Base-by-base conservation (phyloP, 2,888 invertebrate genomes). In the Apocheima hispidaria region DNA sequence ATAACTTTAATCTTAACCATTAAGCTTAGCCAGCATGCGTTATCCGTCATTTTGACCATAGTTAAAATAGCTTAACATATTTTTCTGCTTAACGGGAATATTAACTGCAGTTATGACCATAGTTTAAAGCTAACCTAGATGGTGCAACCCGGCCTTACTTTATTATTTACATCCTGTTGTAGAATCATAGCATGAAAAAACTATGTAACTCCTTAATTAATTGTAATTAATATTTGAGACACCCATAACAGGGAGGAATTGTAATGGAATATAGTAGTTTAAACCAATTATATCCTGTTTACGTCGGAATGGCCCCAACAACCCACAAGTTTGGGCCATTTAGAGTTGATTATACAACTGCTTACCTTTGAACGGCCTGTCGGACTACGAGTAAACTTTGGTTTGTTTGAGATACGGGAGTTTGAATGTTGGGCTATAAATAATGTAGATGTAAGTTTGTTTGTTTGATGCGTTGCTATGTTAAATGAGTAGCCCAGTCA, bases 271-370 rank as follows among this genome's bases (percentile, higher is more conserved):
- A 56, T 56, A 48, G 20, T 46, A 56, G 61, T 61, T 60, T 55
- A 60, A 60, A 60, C 60, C 51, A 60, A 60, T 60, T 60, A 60
- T 51, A 51, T 40, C 51, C 60, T 40, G 40, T 55, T 55, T 55
- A 46, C 40, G 51, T 41, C 51, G 28, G 35, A 40, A 61, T 51
- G 56, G 51, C 18, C 61, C n/a, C 30, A 43, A 52, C 53, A 54
- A 60, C 51, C 60, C 60, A 23, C 36, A 56, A 61, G 46, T 61
- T 61, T 51, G 51, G 30, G 40, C 55, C 61, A 46, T 61, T 61
- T 52, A 51, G 51, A 61, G 44, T 61, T 61, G 55, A 61, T 61
- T 52, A 56, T 61, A 52, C 51, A 52, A 54, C 53, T 51, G 49
- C 59, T 51, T 56, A 61, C 61, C 61, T 61, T 52, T 56, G 61